phyloP scores from a whole-genome alignment of 2,113 vertebrate species.

The Callocephalon fimbriatum region DNA sequence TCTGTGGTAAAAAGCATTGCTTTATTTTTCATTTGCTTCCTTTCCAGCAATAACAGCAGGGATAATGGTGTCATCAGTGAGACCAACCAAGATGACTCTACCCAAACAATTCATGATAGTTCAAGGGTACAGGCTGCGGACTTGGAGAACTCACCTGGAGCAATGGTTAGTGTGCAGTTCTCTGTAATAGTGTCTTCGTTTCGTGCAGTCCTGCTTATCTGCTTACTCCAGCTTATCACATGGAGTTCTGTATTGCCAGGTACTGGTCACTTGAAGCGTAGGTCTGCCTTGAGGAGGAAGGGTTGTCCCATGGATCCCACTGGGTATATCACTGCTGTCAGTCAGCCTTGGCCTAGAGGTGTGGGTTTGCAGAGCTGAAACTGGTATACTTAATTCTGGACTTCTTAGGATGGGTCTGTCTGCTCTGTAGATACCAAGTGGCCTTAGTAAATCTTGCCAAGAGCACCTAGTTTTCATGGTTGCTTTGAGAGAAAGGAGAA shows the following conservation, averaged over 20 bases:
- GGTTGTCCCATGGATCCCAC: rapidly evolving
- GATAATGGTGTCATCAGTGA: constrained; percentile 13
- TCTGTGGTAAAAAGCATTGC: neutral
- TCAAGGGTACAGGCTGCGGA: constrained; percentile 15
- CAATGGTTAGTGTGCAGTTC: constrained; percentile 57
- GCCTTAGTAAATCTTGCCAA: neutral
- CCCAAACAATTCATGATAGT: constrained; percentile 66
- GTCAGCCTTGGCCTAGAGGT: neutral
- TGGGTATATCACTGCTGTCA: neutral
- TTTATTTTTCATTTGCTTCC: neutral
- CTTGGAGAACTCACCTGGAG: constrained; percentile 39
- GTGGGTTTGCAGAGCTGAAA: neutral
- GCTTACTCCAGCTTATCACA: neutral
- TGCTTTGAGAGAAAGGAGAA: neutral
- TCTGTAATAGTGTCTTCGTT: neutral
- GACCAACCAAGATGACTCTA: neutral
- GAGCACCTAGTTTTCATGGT: neutral
- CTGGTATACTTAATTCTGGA: neutral
- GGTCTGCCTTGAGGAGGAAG: neutral
- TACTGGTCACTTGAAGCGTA: rapidly evolving
- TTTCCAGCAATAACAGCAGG: constrained; percentile 47
- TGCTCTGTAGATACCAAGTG: neutral
- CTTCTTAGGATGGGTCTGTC: neutral
- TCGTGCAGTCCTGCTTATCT: neutral
- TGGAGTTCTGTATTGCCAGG: neutral